Base-by-base conservation (phyloP, 2,888 invertebrate genomes). In the Pristionchus exspectatus region DNA sequence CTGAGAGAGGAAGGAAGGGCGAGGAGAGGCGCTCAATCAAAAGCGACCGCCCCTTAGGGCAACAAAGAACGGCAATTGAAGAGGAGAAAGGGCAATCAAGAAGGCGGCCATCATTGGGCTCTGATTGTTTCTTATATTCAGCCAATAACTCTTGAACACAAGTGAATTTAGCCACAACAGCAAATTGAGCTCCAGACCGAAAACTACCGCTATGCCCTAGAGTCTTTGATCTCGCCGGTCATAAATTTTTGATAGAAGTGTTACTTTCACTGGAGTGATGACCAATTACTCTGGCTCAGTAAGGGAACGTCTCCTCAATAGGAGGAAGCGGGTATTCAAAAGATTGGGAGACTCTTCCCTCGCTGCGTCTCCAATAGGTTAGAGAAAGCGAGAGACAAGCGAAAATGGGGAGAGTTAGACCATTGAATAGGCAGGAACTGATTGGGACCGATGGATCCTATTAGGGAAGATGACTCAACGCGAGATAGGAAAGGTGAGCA, bases 391-490 rank as follows among this genome's bases (percentile, higher is more conserved):
- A 21, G 10, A 63, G 24, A 63, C 10, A 21, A n/a, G 21, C 2
- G 24, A 24, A 24, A 63, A 63, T 4, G 63, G 21, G 9, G 63
- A 63, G n/a, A 63, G 63, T n/a, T 4, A 63, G 24, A 63, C 24
- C n/a, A n/a, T 63, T 54, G 81, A 77, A 77, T 77, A 24, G 74
- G 30, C 21, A 24, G 74, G 12, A 24, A 81, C 81, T 81, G 81
- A 81, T 81, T 81, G 81, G 81, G 50, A 50, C n/a, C 24, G 50
- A 81, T 24, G 50, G 27, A 81, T 81, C n/a, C 81, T 81, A 81
- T 50, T 81, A 27, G 81, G 33, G 33, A 18, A 9, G 50, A 77
- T 81, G 81, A 81, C 10, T 81, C 81, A 81, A 54, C 50, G 50
- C 9, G 66, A 66, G 50, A 66, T n/a, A 10, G 87, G 69, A 87